These are phyloP conservation scores for Leptatherina wallacei DNA, from an alignment of 2,797 vertebrate genomes.

Conservation along the genomic window DNA sequence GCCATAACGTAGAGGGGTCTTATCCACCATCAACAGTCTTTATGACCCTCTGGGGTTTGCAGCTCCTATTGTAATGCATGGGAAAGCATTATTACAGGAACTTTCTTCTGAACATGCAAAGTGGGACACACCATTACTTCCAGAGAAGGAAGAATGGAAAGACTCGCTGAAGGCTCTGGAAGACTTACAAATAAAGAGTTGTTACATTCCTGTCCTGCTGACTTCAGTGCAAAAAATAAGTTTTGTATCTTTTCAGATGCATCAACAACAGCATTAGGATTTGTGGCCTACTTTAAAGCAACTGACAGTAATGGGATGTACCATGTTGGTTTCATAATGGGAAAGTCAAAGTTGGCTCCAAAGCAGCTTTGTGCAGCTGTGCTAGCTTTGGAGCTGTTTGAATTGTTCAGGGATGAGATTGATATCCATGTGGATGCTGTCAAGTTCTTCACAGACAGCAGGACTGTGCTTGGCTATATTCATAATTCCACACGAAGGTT, in stretches of 20 bases:
- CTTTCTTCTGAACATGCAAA: too few relatives aligned
- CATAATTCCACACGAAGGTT: not conserved
- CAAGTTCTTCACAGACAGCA: not conserved
- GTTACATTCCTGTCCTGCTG: too few relatives aligned
- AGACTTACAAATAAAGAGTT: too few relatives aligned
- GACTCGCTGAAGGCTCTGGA: too few relatives aligned
- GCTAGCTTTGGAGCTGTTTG: not conserved
- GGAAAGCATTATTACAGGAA: too few relatives aligned
- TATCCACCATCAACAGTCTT: not conserved
- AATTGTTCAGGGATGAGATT: not conserved
- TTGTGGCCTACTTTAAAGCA: not conserved
- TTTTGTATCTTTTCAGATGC: too few relatives aligned
- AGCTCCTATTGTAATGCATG: too few relatives aligned
- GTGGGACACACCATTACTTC: too few relatives aligned
- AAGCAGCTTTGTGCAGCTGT: not conserved
- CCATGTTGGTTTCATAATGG: not conserved
- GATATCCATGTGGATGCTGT: not conserved
- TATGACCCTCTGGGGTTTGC: too few relatives aligned
- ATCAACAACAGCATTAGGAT: not conserved
- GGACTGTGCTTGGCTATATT: not conserved
- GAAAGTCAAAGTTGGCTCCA: too few relatives aligned
- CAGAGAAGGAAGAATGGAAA: too few relatives aligned
- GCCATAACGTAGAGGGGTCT: not conserved
- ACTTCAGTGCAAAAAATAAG: too few relatives aligned
- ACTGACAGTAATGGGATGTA: not conserved